Evolutionary conservation across 2,113 vertebrate species (phyloP), one percentile per base, ranked within the genome.

Genomic region (Gobio gobio): DNA sequence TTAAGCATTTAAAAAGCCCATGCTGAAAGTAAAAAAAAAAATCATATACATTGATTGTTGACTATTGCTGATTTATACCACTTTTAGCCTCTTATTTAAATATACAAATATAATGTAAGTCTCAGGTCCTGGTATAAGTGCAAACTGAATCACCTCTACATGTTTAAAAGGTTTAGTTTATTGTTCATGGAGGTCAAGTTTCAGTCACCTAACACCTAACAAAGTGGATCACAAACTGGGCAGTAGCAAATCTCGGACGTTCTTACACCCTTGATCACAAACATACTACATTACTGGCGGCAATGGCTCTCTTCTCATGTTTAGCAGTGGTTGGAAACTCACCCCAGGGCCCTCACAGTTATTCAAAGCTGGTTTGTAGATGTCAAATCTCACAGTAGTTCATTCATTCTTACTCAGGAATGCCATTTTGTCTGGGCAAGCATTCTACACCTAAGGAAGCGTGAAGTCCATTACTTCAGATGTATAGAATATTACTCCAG

Each of bases 361-460:
- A 78, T 22, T 61, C 54, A 78, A 24, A 61, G 20, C 7, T 9
- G 8, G 40, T n/a, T 75, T 75, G 47, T 54, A 66, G 24, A 81
- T 49, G 78, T 81, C 16, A 66, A 49, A 49, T 47, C 59, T 47
- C n/a, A 80, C 78, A 80, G 78, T 80, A 66, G 78, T 64, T 81
- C 61, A 81, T 68, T 81, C 61, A 68, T 18, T 51, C 61, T 4
- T 87, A 92, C 91, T 92, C 92, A 95, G 93, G 94, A 96, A 96
- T 96, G 94, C 91, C 89, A 91, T 82, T 95, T 92, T 92, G 94
- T 95, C 94, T 95, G 91, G 93, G 89, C 89, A 94, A 90, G 92
- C 90, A 90, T 85, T 91, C 75, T 86, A 90, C 89, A 91, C 88
- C 89, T 49, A 45, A 43, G 12, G 33, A 61, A 58, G 22, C n/a